phyloP scores from a whole-genome alignment of 1,140 invertebrate species.

The Drosophila kepulauana region DNA sequence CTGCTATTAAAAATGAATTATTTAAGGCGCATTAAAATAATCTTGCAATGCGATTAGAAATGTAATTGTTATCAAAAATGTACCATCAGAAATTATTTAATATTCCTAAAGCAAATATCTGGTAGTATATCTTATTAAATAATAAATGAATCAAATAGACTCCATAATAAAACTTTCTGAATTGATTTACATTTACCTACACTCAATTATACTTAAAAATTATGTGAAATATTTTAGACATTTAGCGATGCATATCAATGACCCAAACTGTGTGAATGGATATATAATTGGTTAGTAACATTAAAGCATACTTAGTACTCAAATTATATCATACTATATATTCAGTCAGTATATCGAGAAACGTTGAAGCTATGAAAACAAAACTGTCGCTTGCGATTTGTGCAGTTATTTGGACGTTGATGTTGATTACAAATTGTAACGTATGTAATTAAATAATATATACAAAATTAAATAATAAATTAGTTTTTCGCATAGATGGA shows the following conservation, averaged over 20 bases:
- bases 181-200: too few relatives aligned
- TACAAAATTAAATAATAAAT: background rate
- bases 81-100: background rate
- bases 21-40: background rate
- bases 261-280: too few relatives aligned
- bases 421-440: conserved; percentile 2
- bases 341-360: background rate
- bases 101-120: background rate
- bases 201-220: too few relatives aligned
- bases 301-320: background rate
- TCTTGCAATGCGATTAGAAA: background rate
- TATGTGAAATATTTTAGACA: too few relatives aligned
- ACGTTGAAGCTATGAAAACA: background rate
- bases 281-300: background rate
- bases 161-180: too few relatives aligned
- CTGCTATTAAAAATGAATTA: background rate
- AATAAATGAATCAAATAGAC: too few relatives aligned
- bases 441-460: conserved; percentile 1
- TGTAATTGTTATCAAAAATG: background rate
- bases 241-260: too few relatives aligned
- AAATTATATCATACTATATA: background rate
- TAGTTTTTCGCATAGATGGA: background rate
- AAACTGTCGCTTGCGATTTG: background rate
- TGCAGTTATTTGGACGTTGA: background rate
- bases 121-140: too few relatives aligned